phyloP scores from a whole-genome alignment of 2,888 invertebrate species.

The Hoplodrina ambigua region DNA sequence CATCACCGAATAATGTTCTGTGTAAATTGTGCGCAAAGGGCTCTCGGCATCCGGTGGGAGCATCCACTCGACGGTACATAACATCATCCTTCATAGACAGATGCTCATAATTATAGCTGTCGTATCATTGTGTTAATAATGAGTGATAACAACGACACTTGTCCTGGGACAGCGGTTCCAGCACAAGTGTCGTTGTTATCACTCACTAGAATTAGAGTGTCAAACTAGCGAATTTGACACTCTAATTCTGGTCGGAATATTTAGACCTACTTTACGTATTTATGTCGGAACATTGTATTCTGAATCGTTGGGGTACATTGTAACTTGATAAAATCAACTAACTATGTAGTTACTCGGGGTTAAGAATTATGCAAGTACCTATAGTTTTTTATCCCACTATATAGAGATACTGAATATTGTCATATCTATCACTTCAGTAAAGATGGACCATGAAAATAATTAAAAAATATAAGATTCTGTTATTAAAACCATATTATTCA shows the following conservation, averaged over 20 bases:
- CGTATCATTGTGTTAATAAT: slow-evolving; percentile 53
- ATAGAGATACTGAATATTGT: not conserved
- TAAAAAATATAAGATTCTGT: not conserved
- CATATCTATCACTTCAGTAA: not conserved
- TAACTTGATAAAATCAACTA: not conserved
- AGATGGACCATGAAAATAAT: not conserved
- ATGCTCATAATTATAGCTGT: slow-evolving; percentile 66
- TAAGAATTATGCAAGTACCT: not conserved
- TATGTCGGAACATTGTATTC: not conserved
- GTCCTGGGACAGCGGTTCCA: not conserved
- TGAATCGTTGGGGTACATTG: too few species aligned
- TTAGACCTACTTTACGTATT: not conserved
- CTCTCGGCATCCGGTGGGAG: slow-evolving; percentile 65
- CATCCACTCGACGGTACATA: slow-evolving; percentile 63
- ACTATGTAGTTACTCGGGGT: not conserved
- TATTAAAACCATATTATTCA: slow-evolving; percentile 14
- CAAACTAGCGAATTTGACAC: slow-evolving; percentile 12
- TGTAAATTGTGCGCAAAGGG: slow-evolving; percentile 74
- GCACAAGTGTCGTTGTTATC: too few species aligned
- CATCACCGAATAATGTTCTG: slow-evolving; percentile 75
- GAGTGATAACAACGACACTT: slow-evolving; percentile 37
- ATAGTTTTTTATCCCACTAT: not conserved
- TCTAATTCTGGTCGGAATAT: not conserved
- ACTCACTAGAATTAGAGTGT: too few species aligned
- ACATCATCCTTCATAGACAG: slow-evolving; percentile 66